Evolutionary conservation across 2,888 invertebrate species (phyloP), one percentile per base, ranked within the genome.

Genomic region (Eledone cirrhosa): DNA sequence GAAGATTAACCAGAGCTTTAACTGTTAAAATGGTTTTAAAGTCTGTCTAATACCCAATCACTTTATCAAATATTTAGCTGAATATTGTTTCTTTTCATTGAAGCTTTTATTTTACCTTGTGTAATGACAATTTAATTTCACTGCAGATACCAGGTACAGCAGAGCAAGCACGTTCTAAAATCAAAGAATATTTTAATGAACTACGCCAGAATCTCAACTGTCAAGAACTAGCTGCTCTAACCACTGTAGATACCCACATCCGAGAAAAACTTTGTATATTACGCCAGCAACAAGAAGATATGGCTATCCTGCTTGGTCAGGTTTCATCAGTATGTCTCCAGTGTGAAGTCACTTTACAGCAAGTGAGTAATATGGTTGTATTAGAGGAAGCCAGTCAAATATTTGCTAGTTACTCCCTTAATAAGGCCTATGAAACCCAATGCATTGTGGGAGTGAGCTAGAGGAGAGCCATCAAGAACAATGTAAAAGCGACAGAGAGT

Each of bases 161-260:
- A 53, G 91, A 91, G 78, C 84, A 89, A 77, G 91, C 92, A 0
- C 88, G 92, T 77, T 87, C 89, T 31, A 90, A 92, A 80, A 92
- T 93, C 1, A 90, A 91, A 78, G 89, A 91, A 77, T 92, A 93
- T 83, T 93, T 93, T 84, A 90, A 91, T 80, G 92, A 92, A 79
- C 84, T 93, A 76, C 89, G 92, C 76, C 91, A 92, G 78, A 90
- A 91, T 33, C 86, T 93, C 69, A 91, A 91, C 59, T 88, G 91
- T 1, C 93, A 93, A 83, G 93, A 93, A 84, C 90, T 91, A 22
- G 92, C 92, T 4, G 93, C 93, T 0, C 88, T 92, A 80, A 90
- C 91, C 8, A 92, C 92, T n/a, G 92, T 93, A 13, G 93, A 93
- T 82, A 92, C 92, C 2, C 92, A 93, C 83, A 91, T 93, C 13